Evolutionary conservation across 2,113 vertebrate species (phyloP).

Genomic region (Actenoides lindsayi): DNA sequence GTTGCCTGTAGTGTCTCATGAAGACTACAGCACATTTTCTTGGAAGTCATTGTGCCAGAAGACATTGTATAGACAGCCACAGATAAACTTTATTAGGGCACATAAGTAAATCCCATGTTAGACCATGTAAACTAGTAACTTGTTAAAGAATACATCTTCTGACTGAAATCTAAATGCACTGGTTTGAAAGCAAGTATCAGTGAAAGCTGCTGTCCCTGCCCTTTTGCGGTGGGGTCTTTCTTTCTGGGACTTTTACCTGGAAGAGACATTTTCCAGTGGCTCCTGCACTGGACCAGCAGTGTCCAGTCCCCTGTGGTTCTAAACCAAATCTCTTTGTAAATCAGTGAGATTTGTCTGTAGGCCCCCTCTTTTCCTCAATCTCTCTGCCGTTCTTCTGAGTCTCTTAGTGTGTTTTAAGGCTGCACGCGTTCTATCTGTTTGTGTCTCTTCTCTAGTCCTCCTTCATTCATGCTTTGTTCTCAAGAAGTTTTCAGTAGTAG

Average conservation of each 20-base stretch:
- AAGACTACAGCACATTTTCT: not conserved
- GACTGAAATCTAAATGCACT: not conserved
- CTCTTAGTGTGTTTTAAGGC: not conserved
- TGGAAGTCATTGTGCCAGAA: not conserved
- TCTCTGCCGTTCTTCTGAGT: not conserved
- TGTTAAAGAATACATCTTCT: not conserved
- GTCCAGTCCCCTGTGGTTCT: not conserved
- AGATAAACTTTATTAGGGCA: not conserved
- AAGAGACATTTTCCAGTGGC: not conserved
- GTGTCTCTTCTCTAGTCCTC: not conserved
- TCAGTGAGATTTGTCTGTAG: not conserved
- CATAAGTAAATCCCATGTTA: not conserved
- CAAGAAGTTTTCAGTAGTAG: not conserved
- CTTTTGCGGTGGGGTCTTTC: not conserved
- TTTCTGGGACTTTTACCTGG: not conserved
- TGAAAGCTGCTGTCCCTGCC: not conserved
- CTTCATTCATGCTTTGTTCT: not conserved
- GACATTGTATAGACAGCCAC: not conserved
- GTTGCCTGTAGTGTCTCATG: not conserved
- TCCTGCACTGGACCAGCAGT: not conserved
- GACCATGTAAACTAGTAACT: not conserved
- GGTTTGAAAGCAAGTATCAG: not conserved
- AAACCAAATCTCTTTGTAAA: not conserved
- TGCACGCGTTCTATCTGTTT: not conserved
- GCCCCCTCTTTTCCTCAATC: fast-evolving